Percentiles rank a stretch among this genome's conserved stretches.
Evolutionary conservation across 2,888 invertebrate species (phyloP).

Genomic region (Nezara viridula): DNA sequence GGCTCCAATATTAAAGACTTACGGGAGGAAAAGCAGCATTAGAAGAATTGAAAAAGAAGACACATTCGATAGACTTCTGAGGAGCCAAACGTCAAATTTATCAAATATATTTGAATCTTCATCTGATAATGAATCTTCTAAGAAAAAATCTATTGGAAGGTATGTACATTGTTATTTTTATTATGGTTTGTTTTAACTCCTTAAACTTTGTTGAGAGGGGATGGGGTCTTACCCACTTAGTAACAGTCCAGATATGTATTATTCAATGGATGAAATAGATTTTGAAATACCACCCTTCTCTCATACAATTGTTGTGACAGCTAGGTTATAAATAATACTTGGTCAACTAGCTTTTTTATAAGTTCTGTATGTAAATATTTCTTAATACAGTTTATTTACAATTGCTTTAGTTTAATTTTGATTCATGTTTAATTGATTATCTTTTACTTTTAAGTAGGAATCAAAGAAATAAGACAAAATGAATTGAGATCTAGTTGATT

Average conservation of each 20-base stretch:
- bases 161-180: background rate
- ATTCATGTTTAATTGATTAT: background rate
- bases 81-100: background rate
- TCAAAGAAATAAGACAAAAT: no score
- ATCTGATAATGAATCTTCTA: conserved; percentile 25
- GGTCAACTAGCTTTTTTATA: background rate
- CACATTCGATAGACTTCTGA: conserved; percentile 49
- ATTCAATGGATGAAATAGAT: background rate
- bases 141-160: background rate
- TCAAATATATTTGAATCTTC: conserved; percentile 50
- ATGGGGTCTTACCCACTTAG: background rate
- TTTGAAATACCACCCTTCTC: background rate
- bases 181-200: background rate
- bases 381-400: background rate
- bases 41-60: conserved; percentile 46
- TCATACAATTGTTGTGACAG: background rate
- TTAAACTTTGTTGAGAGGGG: background rate
- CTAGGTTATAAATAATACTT: background rate
- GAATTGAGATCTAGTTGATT: no score
- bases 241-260: background rate
- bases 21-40: background rate
- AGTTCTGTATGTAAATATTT: background rate
- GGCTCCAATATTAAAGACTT: conserved; percentile 50
- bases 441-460: background rate
- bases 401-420: background rate